phyloP scores from a whole-genome alignment of 2,888 invertebrate genomes.

The Microplitis deprimator region DNA sequence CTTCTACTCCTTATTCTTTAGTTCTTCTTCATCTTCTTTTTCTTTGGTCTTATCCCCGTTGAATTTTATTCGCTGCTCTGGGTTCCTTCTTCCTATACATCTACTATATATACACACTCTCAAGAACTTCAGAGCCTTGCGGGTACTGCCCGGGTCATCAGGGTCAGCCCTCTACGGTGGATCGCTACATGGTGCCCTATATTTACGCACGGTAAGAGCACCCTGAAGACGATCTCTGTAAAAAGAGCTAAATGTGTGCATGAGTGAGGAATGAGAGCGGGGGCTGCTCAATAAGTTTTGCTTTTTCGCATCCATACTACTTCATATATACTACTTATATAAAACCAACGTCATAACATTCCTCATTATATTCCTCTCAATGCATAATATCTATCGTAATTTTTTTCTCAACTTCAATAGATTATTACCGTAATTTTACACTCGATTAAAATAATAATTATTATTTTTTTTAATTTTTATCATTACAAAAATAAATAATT shows the following conservation, averaged over 20 bases:
- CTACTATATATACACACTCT: constrained; percentile 22
- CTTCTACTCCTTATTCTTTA: constrained; percentile 40
- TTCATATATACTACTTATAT: constrained; percentile 51
- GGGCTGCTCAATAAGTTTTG: constrained; percentile 59
- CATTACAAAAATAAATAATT: no score
- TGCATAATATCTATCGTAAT: constrained; percentile 7
- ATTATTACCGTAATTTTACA: constrained; percentile 25
- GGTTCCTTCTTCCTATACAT: not conserved
- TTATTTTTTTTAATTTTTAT: no score
- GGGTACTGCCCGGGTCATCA: constrained; percentile 62
- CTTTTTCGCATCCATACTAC: constrained; percentile 42
- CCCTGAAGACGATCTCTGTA: constrained; percentile 54
- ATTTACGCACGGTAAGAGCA: constrained; percentile 69
- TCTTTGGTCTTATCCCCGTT: constrained; percentile 33
- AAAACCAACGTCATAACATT: constrained; percentile 56
- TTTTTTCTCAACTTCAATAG: not conserved
- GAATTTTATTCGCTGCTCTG: constrained; percentile 16
- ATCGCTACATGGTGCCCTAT: constrained; percentile 69
- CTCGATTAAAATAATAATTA: not conserved
- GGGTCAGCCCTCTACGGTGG: constrained; percentile 66
- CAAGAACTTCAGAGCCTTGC: constrained; percentile 54
- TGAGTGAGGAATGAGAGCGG: constrained; percentile 29
- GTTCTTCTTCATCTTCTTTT: constrained; percentile 44
- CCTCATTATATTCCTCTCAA: constrained; percentile 5
- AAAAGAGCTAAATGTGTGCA: constrained; percentile 11